Base-by-base conservation (phyloP, 1,140 invertebrate genomes). In the Conopomorpha cramerella region DNA sequence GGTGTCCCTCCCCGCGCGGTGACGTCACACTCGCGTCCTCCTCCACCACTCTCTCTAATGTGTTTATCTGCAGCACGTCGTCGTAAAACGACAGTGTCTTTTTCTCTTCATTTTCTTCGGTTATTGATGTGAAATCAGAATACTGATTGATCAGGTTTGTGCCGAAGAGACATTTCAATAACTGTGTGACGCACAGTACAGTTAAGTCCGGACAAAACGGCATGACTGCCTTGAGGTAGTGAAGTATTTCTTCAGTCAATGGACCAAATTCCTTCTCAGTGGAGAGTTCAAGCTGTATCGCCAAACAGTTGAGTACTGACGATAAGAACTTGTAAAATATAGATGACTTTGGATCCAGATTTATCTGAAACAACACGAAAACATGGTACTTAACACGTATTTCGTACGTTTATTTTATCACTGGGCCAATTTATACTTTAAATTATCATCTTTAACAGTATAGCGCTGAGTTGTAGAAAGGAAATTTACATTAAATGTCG, bases 121-220 rank as follows among this genome's bases (percentile, higher is more conserved):
- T 41, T 16, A 76, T 70, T 15, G 43, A 66, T 50, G 59, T 58
- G 11, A 76, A 70, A 37, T 83, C 81, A 2, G 46, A 73, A 68
- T 85, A 86, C 16, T 88, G 84, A n/a, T 81, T 82, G 8, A 83
- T 79, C 43, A 92, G 79, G 55, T 94, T 93, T 0, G 85, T 88
- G 1, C 87, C 87, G 73, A 93, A 95, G 1, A 95, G 65, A 47
- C 88, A 88, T 68, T 93, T 92, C 6, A 95, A 55, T 1, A 95
- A 55, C 77, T 94, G 91, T 16, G 90, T 86, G 0, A 95, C 87
- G 64, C 90, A 92, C 19, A 84, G 79, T 0, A 95, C 82, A 0
- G 90, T 86, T 1, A 77, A 62, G 2, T 86, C 84, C 0, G 91
- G 82, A 30, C 89, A 86, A 11, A 93, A 55, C 1, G 79, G 62